A percentile compares a stretch with the other conserved stretches of the same genome.
phyloP scores from a whole-genome alignment of 2,113 vertebrate species.

The Glaucomys volans region DNA sequence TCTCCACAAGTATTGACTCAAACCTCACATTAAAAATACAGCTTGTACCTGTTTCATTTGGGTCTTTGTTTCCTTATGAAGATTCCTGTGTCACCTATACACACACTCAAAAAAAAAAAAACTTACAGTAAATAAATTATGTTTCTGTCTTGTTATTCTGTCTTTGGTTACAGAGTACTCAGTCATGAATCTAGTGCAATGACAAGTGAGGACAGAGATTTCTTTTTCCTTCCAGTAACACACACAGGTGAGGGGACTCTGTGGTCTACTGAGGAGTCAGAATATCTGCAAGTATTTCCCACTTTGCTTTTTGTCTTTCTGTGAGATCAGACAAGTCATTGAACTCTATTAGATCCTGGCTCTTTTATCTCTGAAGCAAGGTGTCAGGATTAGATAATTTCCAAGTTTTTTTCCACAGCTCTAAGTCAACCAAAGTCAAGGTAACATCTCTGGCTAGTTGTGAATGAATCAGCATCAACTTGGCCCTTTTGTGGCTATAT shows the following conservation, averaged over 20 bases:
- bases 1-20: not conserved
- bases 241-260: not conserved
- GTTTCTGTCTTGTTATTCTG: not conserved
- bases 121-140: not conserved
- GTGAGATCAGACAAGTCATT: not conserved
- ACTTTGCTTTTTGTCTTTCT: slow-evolving; percentile 15
- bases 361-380: not conserved
- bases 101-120: not conserved
- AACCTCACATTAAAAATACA: not conserved
- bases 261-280: not conserved
- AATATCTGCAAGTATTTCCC: not conserved
- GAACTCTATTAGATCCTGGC: not conserved
- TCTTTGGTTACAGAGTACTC: not conserved
- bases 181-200: not conserved
- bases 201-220: not conserved
- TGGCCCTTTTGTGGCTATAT: not conserved
- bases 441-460: not conserved
- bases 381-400: not conserved
- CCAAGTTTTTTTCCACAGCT: not conserved
- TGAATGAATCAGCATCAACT: not conserved
- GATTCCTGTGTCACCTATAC: not conserved
- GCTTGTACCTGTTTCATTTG: not conserved
- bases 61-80: not conserved
- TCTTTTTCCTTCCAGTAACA: not conserved
- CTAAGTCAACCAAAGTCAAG: not conserved